phyloP scores from a whole-genome alignment of 2,888 invertebrate genomes.

The Cremastinae sp. region DNA sequence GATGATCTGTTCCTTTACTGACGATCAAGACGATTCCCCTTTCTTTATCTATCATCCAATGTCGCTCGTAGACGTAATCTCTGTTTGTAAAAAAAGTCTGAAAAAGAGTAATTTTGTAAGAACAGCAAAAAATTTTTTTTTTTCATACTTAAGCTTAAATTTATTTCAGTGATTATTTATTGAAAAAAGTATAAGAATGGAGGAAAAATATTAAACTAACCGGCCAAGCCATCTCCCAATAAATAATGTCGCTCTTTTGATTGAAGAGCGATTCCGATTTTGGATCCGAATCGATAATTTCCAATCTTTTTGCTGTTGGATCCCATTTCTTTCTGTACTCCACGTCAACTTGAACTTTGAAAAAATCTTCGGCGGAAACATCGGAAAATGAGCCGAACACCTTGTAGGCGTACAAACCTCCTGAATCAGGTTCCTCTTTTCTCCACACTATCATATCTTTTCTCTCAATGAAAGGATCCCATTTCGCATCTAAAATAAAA shows the following conservation, averaged over 20 bases:
- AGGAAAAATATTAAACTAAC: slow-evolving; percentile 81
- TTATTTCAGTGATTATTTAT: too few relatives aligned
- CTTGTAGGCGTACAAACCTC: slow-evolving; percentile 90
- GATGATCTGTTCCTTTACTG: slow-evolving; percentile 87
- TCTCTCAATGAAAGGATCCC: slow-evolving; percentile 90
- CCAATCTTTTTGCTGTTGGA: slow-evolving; percentile 86
- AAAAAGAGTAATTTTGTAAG: too few relatives aligned
- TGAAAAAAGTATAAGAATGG: slow-evolving; percentile 87
- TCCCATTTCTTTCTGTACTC: slow-evolving; percentile 91
- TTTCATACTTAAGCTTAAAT: too few relatives aligned
- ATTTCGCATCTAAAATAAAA: slow-evolving; percentile 81
- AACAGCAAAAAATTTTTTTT: too few relatives aligned
- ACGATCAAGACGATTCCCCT: slow-evolving; percentile 84
- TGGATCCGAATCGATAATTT: slow-evolving; percentile 86
- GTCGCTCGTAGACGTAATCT: slow-evolving; percentile 91
- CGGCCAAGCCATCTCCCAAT: slow-evolving; percentile 96
- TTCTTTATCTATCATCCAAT: slow-evolving; percentile 81
- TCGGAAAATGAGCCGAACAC: slow-evolving; percentile 92
- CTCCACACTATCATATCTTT: slow-evolving; percentile 91
- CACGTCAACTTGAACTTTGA: slow-evolving; percentile 90
- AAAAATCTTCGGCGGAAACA: slow-evolving; percentile 89
- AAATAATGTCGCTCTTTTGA: slow-evolving; percentile 86
- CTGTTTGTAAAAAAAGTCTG: too few relatives aligned
- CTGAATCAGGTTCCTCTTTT: slow-evolving; percentile 84
- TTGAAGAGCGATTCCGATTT: slow-evolving; percentile 78